A percentile compares a stretch with the other conserved stretches of the same genome.
Evolutionary conservation across 2,113 vertebrate genomes (phyloP).

Genomic region (Alectura lathami): DNA sequence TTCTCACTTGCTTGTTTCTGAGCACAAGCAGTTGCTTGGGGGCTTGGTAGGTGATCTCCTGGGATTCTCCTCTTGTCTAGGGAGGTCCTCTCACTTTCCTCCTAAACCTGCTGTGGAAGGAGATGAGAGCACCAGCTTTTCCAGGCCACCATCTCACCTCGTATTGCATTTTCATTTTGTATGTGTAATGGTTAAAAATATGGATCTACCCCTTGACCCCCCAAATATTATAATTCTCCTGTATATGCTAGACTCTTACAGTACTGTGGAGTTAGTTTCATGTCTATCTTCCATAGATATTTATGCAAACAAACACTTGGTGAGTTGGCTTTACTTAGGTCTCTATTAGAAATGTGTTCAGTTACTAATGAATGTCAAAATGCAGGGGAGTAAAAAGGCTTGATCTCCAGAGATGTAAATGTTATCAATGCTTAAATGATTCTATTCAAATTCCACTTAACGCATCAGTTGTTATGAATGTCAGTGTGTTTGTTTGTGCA

Average conservation of each 20-base stretch:
- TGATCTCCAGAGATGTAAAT: constrained; percentile 41
- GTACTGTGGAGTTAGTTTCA: neutral
- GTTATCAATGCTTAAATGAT: constrained; percentile 59
- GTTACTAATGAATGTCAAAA: constrained; percentile 25
- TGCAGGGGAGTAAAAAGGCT: neutral
- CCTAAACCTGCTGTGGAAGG: neutral
- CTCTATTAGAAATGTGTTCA: neutral
- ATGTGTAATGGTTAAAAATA: neutral
- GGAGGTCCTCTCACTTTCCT: neutral
- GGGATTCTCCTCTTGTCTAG: neutral
- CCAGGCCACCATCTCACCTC: too few relatives aligned
- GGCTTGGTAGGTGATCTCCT: neutral
- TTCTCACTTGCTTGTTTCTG: neutral
- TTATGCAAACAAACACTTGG: neutral
- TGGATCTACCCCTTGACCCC: neutral
- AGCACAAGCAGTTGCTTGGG: neutral
- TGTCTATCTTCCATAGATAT: neutral
- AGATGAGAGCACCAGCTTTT: too few relatives aligned
- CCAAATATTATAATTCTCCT: neutral
- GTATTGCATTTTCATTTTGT: neutral
- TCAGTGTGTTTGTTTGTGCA: neutral
- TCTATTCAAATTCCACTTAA: constrained; percentile 51
- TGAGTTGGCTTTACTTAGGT: neutral
- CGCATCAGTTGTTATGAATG: constrained; percentile 37
- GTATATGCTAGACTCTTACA: neutral